These are phyloP conservation scores for Caerostris darwini DNA, from an alignment of 1,140 invertebrate species.

Conservation along the genomic window DNA sequence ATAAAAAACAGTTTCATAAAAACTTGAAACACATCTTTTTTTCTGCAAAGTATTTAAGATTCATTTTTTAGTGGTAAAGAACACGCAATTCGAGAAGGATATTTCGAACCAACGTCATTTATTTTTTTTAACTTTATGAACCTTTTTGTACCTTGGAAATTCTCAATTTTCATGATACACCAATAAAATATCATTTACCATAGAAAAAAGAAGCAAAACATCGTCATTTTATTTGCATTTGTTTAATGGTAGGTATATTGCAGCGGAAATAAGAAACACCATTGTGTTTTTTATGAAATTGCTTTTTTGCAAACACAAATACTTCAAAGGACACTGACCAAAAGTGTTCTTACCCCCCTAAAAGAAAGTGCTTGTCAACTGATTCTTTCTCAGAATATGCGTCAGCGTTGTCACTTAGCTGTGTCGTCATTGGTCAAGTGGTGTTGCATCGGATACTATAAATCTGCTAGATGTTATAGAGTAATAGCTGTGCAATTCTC, in stretches of 20 bases:
- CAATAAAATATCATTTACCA: background rate
- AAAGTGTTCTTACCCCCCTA: background rate
- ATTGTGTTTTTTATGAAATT: background rate
- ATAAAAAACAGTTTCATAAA: background rate
- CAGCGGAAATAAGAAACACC: background rate
- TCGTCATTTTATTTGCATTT: background rate
- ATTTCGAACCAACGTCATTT: background rate
- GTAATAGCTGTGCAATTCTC: background rate
- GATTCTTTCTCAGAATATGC: background rate
- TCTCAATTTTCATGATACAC: background rate
- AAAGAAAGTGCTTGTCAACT: background rate
- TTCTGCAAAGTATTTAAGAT: too few species aligned
- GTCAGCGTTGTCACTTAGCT: background rate
- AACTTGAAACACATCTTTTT: background rate
- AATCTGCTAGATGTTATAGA: background rate
- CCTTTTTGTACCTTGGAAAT: background rate
- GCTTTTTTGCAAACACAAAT: background rate
- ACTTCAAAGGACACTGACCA: background rate
- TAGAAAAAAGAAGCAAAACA: background rate
- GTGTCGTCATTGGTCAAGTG: background rate
- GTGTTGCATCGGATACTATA: background rate
- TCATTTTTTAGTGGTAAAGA: too few species aligned
- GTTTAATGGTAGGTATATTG: background rate
- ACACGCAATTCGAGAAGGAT: background rate
- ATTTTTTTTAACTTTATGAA: background rate